These are phyloP conservation scores for Falco berigora DNA, from an alignment of 2,797 vertebrate species.

Conservation along the genomic window DNA sequence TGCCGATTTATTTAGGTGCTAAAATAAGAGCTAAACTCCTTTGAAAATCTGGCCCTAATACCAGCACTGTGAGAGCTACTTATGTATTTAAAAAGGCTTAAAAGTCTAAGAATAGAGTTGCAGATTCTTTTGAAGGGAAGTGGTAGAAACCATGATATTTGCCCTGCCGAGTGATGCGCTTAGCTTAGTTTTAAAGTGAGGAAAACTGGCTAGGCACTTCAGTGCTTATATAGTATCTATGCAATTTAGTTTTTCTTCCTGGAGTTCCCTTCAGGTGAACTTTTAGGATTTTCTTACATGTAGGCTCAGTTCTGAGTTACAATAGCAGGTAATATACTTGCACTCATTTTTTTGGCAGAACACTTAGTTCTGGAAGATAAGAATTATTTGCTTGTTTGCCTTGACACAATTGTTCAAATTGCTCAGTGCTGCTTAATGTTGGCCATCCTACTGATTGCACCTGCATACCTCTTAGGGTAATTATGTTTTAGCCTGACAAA, in stretches of 20 bases:
- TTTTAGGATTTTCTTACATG: neutral
- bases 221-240: neutral
- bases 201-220: neutral
- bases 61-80: slow-evolving; percentile 4
- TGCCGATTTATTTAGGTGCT: neutral
- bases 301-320: neutral
- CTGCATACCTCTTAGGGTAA: neutral
- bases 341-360: neutral
- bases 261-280: neutral
- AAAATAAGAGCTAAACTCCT: neutral
- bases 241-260: neutral
- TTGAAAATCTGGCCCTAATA: neutral
- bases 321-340: neutral
- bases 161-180: neutral
- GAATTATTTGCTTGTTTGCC: neutral
- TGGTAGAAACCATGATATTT: neutral
- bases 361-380: neutral
- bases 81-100: slow-evolving; percentile 43
- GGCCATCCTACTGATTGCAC: neutral
- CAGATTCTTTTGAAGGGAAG: neutral
- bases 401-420: neutral
- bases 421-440: neutral
- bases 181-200: neutral
- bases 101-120: slow-evolving; percentile 1
- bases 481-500: neutral